These are phyloP conservation scores for Trachelipus rathkii DNA, from an alignment of 1,140 invertebrate genomes.

Conservation along the genomic window DNA sequence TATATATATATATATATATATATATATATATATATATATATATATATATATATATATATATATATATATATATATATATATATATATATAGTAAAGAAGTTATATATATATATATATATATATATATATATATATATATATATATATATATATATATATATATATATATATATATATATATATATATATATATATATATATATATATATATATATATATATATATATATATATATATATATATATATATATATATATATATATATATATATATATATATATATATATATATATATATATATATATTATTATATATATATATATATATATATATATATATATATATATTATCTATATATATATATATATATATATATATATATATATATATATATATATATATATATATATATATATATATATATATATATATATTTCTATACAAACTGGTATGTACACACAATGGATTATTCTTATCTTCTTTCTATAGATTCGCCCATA, in stretches of 20 bases:
- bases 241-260: conserved; percentile 5
- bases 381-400: too few species aligned
- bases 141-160: not conserved
- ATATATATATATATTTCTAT: too few species aligned
- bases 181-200: not conserved
- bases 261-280: conserved; percentile 2
- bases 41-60: not conserved
- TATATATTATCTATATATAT: too few species aligned
- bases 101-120: too few species aligned
- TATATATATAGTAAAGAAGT: too few species aligned
- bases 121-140: not conserved
- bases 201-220: not conserved
- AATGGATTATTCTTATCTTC: too few species aligned
- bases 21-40: conserved; percentile 4
- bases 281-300: not conserved
- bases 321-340: not conserved
- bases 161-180: not conserved
- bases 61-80: too few species aligned
- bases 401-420: too few species aligned
- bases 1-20: not conserved
- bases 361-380: too few species aligned
- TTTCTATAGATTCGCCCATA: too few species aligned
- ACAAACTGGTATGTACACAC: too few species aligned
- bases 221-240: not conserved
- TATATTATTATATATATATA: not conserved